These are phyloP conservation scores for Poecile montanus DNA, from an alignment of 2,797 vertebrate genomes.

Conservation along the genomic window DNA sequence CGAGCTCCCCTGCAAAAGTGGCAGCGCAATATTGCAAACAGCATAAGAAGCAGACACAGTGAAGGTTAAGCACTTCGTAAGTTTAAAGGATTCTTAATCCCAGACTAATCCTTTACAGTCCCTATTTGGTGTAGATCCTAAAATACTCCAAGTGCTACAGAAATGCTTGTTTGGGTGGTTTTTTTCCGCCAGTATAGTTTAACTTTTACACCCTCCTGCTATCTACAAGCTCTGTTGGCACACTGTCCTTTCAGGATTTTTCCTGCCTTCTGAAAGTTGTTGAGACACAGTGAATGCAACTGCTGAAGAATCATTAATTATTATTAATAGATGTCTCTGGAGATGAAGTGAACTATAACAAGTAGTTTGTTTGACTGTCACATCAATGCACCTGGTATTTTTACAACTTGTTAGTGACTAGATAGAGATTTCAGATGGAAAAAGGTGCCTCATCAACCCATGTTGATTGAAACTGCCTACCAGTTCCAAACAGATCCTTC, in stretches of 20 bases:
- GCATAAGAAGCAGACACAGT: background rate
- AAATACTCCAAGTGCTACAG: background rate
- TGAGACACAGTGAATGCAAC: conserved; percentile 63
- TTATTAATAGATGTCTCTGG: conserved; percentile 75
- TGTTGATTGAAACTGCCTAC: conserved; percentile 60
- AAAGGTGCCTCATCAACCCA: conserved; percentile 61
- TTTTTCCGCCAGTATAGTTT: background rate
- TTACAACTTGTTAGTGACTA: conserved; percentile 70
- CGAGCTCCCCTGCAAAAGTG: conserved; percentile 32
- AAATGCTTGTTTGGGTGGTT: background rate
- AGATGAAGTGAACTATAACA: conserved; percentile 72
- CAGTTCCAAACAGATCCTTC: conserved; percentile 63
- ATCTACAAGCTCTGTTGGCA: background rate
- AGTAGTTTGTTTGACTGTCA: conserved; percentile 72
- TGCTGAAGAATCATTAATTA: conserved; percentile 76
- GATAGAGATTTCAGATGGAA: conserved; percentile 41
- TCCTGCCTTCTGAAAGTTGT: conserved; percentile 61
- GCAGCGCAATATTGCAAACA: conserved; percentile 19
- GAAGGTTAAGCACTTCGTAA: conserved; percentile 52
- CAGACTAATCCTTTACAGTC: conserved; percentile 40
- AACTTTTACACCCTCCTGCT: conserved; percentile 28
- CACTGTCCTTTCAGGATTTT: conserved; percentile 36
- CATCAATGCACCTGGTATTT: conserved; percentile 60
- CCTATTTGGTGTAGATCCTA: conserved; percentile 29
- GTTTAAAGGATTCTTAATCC: conserved; percentile 56